Base-by-base conservation (phyloP, 2,797 vertebrate species). In the Octomys mimax region DNA sequence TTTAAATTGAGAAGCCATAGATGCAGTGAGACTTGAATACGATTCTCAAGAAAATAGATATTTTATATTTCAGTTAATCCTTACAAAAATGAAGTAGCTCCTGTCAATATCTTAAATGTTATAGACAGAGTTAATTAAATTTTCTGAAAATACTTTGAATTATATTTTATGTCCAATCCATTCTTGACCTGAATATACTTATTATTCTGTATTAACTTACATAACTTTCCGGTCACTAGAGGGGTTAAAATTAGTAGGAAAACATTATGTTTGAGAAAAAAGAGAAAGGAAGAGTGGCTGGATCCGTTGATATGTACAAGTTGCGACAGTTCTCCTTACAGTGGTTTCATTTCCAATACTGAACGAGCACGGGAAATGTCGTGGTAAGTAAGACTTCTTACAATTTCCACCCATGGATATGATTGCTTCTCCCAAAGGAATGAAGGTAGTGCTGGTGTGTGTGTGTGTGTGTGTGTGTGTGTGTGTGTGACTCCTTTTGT, bases 261-360 rank as follows among this genome's bases (percentile, higher is more conserved):
- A 79, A 16, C 46, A 62, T 86, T 90, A 42, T 85, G 5, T 87
- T 78, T 92, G 81, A 95, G 10, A 8, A 92, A 79, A 73, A 89
- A 84, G 61, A 87, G n/a, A 89, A 22, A 73, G 19, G n/a, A 22
- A 64, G 52, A 92, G 18, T 79, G 46, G 70, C 42, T 91, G 83
- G 22, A 22, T 92, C 71, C 68, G 71, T 88, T 95, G 71, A 95
- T 93, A 86, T 86, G 89, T 39, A 92, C 68, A 94, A 18, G 13
- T 8, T 36, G 54, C 92, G 83, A 89, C 57, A 95, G n/a, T 10
- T 94, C 78, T 92, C 88, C 95, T 89, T 88, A 54, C 4, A 94
- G 70, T 80, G 68, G 95, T 96, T 98, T 96, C 71, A 90, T 95
- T 95, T 97, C 52, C 81, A 92, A 54, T 90, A 92, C 91, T 95